These are phyloP conservation scores for Pseudanteris insignis DNA, from an alignment of 2,888 invertebrate species.

Conservation along the genomic window DNA sequence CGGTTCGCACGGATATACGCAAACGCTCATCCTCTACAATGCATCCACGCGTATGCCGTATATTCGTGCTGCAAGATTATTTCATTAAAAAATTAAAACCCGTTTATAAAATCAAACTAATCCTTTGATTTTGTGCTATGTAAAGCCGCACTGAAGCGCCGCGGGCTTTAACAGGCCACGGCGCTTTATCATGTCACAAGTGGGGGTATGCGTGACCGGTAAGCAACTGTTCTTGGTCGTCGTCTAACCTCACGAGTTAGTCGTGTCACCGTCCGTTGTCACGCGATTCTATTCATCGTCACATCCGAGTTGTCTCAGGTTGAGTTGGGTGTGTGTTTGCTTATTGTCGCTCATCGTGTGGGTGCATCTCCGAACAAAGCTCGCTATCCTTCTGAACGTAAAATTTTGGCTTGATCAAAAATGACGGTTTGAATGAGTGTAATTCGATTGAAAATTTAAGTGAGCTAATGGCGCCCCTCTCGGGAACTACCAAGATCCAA, in stretches of 20 bases:
- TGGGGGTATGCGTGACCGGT: constrained; percentile 21
- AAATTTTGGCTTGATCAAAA: constrained; percentile 49
- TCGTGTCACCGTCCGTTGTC: constrained; percentile 20
- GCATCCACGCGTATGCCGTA: constrained; percentile 51
- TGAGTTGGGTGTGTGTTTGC: constrained; percentile 21
- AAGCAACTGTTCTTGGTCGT: constrained; percentile 4
- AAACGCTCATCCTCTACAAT: constrained; percentile 49
- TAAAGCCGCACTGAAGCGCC: constrained; percentile 55
- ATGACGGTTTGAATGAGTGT: constrained; percentile 14
- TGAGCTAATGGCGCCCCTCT: constrained; percentile 42
- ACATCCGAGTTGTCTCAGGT: constrained; percentile 34
- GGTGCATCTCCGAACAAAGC: constrained; percentile 48
- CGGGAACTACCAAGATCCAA: constrained; percentile 23
- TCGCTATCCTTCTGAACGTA: constrained; percentile 47
- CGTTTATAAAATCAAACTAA: constrained; percentile 62
- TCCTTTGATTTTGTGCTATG: constrained; percentile 52
- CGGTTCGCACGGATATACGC: constrained; percentile 63
- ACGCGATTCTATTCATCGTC: constrained; percentile 29
- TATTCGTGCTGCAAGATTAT: constrained; percentile 65
- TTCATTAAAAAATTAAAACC: constrained; percentile 68
- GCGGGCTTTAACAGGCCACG: constrained; percentile 6
- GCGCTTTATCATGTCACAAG: constrained; percentile 19
- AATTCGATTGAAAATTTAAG: constrained; percentile 21
- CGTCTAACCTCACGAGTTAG: neutral
- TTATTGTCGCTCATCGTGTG: constrained; percentile 43